Evolutionary conservation across 2,888 invertebrate species (phyloP).

Genomic region (Acronicta psi): DNA sequence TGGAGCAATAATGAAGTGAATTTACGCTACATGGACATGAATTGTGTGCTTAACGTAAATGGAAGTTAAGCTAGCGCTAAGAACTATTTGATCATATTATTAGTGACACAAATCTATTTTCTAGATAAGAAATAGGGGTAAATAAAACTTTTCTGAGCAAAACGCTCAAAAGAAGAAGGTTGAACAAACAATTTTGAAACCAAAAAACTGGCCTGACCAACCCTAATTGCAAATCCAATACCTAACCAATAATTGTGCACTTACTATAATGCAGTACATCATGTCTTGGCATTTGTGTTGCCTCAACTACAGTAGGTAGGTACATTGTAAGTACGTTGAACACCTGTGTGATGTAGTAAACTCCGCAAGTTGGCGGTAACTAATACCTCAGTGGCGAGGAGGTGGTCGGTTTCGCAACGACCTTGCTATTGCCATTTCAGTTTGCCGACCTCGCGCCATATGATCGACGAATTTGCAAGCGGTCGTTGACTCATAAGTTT

Average conservation of each 20-base stretch:
- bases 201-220: slow-evolving; percentile 26
- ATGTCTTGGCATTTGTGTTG: slow-evolving; percentile 32
- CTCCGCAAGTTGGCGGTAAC: slow-evolving; percentile 17
- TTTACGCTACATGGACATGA: neutral
- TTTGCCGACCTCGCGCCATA: slow-evolving; percentile 81
- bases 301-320: slow-evolving; percentile 8
- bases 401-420: slow-evolving; percentile 62
- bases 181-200: slow-evolving; percentile 10
- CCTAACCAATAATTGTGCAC: slow-evolving; percentile 29
- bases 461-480: slow-evolving; percentile 73
- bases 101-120: no score
- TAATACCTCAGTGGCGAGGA: slow-evolving; percentile 43
- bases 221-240: slow-evolving; percentile 38
- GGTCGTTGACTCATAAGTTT: slow-evolving; percentile 80
- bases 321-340: slow-evolving; percentile 28
- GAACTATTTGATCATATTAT: no score
- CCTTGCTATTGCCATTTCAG: slow-evolving; percentile 77
- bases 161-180: slow-evolving; percentile 8
- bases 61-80: no score
- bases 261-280: slow-evolving; percentile 40
- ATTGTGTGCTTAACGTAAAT: no score
- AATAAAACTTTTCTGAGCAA: slow-evolving; percentile 24
- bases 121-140: neutral
- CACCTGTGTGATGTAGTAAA: slow-evolving; percentile 45
- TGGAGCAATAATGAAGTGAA: neutral